A percentile compares a stretch with the other conserved stretches of the same genome.
phyloP scores from a whole-genome alignment of 35 echinoderm and acorn worm genomes.

The Hemicentrotus pulcherrimus region DNA sequence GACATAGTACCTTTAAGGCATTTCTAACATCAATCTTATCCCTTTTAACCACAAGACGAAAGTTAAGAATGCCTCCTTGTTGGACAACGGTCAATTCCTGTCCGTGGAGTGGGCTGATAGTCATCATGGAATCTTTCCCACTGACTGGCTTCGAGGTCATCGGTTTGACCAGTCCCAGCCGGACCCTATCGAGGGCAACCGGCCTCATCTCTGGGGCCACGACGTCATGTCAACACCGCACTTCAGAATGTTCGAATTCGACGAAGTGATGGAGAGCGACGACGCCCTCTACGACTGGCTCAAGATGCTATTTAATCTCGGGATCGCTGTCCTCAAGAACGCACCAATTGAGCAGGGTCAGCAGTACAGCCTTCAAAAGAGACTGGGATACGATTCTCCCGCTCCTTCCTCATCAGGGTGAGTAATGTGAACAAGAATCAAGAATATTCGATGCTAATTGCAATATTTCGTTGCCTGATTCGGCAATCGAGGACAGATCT shows the following conservation, averaged over 20 bases:
- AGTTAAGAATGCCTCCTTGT: not conserved
- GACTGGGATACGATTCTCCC: conserved; percentile 28
- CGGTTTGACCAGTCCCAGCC: conserved; percentile 30
- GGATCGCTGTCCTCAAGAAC: conserved; percentile 69
- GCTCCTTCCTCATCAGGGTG: conserved; percentile 15
- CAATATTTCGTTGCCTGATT: too few relatives aligned
- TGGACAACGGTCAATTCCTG: conserved; percentile 22
- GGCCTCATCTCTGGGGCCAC: conserved; percentile 39
- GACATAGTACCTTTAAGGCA: too few relatives aligned
- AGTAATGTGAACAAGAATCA: not conserved
- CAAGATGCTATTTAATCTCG: conserved; percentile 27
- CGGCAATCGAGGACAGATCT: too few relatives aligned
- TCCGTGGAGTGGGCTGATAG: conserved; percentile 41
- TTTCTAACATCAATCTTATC: too few relatives aligned
- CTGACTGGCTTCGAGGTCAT: conserved; percentile 36
- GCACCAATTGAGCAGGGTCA: conserved; percentile 54
- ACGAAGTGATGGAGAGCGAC: conserved; percentile 59
- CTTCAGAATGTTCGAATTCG: conserved; percentile 61
- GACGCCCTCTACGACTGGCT: conserved; percentile 67
- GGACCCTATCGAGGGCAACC: conserved; percentile 27
- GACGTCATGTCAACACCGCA: conserved; percentile 36
- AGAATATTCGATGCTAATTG: too few relatives aligned
- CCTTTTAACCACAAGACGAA: not conserved
- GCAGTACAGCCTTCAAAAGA: conserved; percentile 1
- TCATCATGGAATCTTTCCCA: conserved; percentile 47